phyloP scores from a whole-genome alignment of 2,113 vertebrate species.

The Cheirogaleus medius region DNA sequence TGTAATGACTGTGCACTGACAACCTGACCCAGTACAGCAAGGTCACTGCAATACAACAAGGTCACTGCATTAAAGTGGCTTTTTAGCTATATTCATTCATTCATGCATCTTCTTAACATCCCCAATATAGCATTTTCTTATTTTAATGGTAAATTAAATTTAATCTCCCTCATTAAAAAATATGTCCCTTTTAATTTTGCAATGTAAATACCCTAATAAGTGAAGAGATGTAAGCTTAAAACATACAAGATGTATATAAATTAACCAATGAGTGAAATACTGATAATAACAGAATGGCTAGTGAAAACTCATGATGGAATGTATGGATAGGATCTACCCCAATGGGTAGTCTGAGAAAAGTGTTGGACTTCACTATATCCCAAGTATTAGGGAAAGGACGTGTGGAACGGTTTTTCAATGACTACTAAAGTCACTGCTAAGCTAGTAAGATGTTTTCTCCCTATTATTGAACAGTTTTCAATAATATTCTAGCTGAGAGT shows the following conservation, averaged over 20 bases:
- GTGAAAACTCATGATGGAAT: accelerated
- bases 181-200: no score
- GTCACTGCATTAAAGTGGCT: background rate
- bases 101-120: background rate
- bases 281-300: background rate
- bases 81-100: background rate
- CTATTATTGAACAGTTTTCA: background rate
- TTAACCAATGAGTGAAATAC: background rate
- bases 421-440: background rate
- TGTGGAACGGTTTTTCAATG: accelerated
- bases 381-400: accelerated
- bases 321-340: accelerated
- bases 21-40: accelerated
- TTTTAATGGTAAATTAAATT: background rate
- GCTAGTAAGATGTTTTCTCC: background rate
- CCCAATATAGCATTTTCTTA: background rate
- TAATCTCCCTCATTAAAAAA: background rate
- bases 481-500: background rate
- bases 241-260: no score
- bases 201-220: background rate
- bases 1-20: accelerated
- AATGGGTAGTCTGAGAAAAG: accelerated
- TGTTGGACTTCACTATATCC: accelerated
- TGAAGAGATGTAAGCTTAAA: background rate
- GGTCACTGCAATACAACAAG: accelerated